phyloP scores from a whole-genome alignment of 1,140 invertebrate genomes.

The Anastrepha obliqua region DNA sequence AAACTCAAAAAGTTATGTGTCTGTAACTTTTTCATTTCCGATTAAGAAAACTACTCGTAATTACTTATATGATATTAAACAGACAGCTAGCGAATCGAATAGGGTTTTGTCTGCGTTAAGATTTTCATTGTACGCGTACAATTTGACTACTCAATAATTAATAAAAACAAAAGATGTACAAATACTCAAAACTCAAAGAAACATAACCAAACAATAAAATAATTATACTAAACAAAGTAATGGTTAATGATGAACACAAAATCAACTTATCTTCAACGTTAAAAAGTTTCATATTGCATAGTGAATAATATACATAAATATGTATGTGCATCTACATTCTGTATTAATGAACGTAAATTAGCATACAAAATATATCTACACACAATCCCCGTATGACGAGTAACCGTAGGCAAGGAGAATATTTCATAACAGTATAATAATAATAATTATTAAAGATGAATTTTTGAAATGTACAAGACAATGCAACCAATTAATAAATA shows the following conservation, averaged over 20 bases:
- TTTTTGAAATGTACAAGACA: conserved; percentile 52
- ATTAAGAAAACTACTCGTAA: neutral
- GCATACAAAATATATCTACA: neutral
- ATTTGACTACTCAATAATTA: neutral
- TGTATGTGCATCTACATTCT: neutral
- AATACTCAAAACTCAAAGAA: conserved; percentile 36
- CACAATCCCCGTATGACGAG: conserved; percentile 2
- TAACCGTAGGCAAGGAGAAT: neutral
- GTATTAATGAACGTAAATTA: neutral
- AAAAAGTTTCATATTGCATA: conserved; percentile 46
- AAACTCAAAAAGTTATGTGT: too few relatives aligned
- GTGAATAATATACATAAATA: conserved; percentile 31
- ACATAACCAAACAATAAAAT: conserved; percentile 20
- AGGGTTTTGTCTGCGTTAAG: neutral
- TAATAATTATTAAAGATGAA: neutral
- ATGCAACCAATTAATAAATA: conserved; percentile 38
- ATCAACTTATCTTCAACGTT: conserved; percentile 39
- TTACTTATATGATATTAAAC: neutral
- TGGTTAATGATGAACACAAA: neutral
- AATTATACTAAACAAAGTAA: neutral
- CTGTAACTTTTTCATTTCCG: too few relatives aligned
- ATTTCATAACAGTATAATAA: conserved; percentile 19
- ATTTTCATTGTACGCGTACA: neutral
- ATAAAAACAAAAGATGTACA: conserved; percentile 33
- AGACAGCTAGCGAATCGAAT: neutral